A percentile compares a stretch with the other conserved stretches of the same genome.
phyloP scores from a whole-genome alignment of 2,113 vertebrate genomes.

The Labrus mixtus region DNA sequence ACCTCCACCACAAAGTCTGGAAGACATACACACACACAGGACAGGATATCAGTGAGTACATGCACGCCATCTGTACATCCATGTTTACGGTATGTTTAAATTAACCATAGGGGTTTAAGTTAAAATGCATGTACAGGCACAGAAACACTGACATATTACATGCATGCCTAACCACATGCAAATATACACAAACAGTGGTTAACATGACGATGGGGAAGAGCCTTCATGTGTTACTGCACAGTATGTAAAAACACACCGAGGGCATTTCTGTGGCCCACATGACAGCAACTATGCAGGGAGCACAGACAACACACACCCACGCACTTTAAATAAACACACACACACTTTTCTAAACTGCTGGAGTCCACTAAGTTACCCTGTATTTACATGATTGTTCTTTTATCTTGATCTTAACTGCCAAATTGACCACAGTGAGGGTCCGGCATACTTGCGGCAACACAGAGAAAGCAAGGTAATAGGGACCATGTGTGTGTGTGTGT shows the following conservation, averaged over 20 bases:
- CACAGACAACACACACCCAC: conserved; percentile 48
- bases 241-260: not conserved
- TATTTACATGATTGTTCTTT: conserved; percentile 73
- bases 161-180: not conserved
- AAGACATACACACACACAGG: not conserved
- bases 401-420: conserved; percentile 71
- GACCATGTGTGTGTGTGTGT: conserved; percentile 69
- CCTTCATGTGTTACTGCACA: conserved; percentile 7
- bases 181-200: not conserved
- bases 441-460: conserved; percentile 74
- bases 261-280: conserved; percentile 14
- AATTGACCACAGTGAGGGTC: conserved; percentile 71
- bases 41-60: not conserved
- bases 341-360: conserved; percentile 51
- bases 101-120: conserved; percentile 1
- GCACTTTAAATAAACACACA: conserved; percentile 55
- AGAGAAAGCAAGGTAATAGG: conserved; percentile 76
- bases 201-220: conserved; percentile 1
- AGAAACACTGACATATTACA: not conserved
- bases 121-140: not conserved
- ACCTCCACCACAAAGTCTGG: conserved; percentile 89
- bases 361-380: conserved; percentile 54
- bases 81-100: not conserved
- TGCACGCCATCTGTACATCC: not conserved
- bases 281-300: conserved; percentile 35